Percentiles rank a stretch among this genome's conserved stretches.
Conservation (phyloP, 2,888 invertebrate genomes). For the Nematopogon swammerdamellus region DNA sequence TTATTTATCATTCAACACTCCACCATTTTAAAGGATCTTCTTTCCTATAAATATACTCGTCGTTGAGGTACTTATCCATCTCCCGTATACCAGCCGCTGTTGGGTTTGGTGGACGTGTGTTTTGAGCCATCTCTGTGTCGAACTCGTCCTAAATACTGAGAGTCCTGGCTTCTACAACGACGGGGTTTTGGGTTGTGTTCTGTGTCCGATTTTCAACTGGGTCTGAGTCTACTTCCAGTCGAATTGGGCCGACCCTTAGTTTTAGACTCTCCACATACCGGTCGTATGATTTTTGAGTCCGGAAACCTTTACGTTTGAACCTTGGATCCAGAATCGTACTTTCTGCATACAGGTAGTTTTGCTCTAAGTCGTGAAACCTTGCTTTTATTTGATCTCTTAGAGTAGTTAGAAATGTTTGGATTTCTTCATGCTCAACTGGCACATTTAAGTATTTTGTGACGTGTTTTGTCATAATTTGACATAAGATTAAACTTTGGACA, state of each 20-base stretch:
- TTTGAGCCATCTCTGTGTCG: slow-evolving; percentile 8
- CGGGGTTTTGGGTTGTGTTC: background rate
- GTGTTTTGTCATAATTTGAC: no score
- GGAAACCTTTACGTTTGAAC: slow-evolving; percentile 3
- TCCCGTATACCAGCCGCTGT: slow-evolving; percentile 12
- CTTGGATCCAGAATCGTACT: slow-evolving; percentile 7
- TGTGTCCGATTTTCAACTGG: background rate
- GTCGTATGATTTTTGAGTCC: slow-evolving; percentile 1
- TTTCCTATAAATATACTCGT: slow-evolving; percentile 9
- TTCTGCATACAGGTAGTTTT: slow-evolving; percentile 6
- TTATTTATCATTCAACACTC: no score
- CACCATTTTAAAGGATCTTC: slow-evolving; percentile 13
- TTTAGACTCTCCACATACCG: background rate
- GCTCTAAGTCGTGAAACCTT: slow-evolving; percentile 3
- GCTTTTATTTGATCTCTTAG: background rate
- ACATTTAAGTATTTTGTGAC: no score
- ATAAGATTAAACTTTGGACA: no score
- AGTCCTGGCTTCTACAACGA: background rate
- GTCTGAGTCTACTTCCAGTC: background rate
- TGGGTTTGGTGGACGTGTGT: slow-evolving; percentile 7
- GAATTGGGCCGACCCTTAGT: background rate
- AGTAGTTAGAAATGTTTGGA: no score
- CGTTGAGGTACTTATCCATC: slow-evolving; percentile 14
- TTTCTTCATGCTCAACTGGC: no score
- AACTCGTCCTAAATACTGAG: slow-evolving; percentile 11